phyloP scores from a whole-genome alignment of 2,797 vertebrate genomes.

The Falco rusticolus region DNA sequence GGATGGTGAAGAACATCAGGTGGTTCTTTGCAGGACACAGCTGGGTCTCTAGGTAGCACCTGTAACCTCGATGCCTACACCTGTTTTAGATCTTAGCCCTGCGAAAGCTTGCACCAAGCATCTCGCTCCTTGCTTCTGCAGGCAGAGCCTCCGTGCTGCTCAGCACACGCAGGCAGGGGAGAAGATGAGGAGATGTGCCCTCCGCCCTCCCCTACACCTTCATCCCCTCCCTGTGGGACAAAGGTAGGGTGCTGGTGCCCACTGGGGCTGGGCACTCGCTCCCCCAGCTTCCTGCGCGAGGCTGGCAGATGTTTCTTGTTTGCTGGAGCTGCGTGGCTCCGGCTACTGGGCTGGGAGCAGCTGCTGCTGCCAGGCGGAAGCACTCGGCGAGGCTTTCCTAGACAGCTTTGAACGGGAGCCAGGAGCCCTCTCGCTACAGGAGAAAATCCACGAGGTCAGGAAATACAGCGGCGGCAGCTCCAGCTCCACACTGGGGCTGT shows the following conservation, averaged over 20 bases:
- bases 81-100: background rate
- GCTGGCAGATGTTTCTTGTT: slow-evolving; percentile 50
- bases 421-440: slow-evolving; percentile 32
- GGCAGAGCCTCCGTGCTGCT: background rate
- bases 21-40: background rate
- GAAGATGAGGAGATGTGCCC: background rate
- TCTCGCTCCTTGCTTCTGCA: background rate
- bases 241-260: background rate
- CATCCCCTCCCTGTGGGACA: background rate
- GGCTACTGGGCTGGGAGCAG: slow-evolving; percentile 42
- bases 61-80: background rate
- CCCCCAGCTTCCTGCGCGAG: background rate
- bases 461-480: slow-evolving; percentile 18
- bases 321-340: background rate
- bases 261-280: fast-evolving
- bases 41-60: background rate
- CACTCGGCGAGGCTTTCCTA: slow-evolving; percentile 38
- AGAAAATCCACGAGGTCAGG: slow-evolving; percentile 52
- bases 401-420: slow-evolving; percentile 57
- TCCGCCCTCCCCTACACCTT: background rate
- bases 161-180: background rate
- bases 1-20: background rate
- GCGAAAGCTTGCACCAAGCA: background rate
- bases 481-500: background rate
- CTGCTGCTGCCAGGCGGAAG: slow-evolving; percentile 59